Conservation (phyloP, 2,888 invertebrate species). For the Pseudococcus jackbeardsleyi region DNA sequence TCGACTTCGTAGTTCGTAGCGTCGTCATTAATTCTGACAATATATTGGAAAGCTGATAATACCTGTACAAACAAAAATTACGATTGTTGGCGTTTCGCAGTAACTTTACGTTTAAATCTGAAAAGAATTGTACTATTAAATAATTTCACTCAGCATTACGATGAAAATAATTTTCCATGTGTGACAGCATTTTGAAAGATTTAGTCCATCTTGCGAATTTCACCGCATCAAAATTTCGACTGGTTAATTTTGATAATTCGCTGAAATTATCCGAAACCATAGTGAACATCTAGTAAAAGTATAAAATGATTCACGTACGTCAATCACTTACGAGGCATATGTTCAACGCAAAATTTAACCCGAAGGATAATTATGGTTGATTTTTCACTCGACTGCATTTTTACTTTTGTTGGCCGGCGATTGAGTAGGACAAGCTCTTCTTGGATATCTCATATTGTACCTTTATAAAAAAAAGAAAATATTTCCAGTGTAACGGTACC, state of each 20-base stretch:
- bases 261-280: conserved; percentile 28
- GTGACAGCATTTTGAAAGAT: conserved; percentile 15
- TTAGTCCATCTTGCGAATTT: neutral
- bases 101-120: neutral
- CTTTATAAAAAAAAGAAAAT: conserved; percentile 24
- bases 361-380: conserved; percentile 29
- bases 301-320: conserved; percentile 12
- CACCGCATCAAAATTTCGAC: conserved; percentile 6
- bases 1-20: neutral
- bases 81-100: neutral
- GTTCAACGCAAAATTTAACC: neutral
- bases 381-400: conserved; percentile 33
- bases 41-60: neutral
- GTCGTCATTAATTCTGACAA: neutral
- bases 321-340: conserved; percentile 17
- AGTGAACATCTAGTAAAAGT: conserved; percentile 26
- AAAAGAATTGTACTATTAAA: neutral
- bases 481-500: conserved; percentile 14
- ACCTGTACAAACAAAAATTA: neutral
- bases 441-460: neutral
- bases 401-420: conserved; percentile 14
- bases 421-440: neutral
- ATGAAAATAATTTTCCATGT: neutral
- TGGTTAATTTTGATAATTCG: conserved; percentile 29
- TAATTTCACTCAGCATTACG: neutral